Conservation (phyloP, 2,797 vertebrate species). For the Intellagama lesueurii region DNA sequence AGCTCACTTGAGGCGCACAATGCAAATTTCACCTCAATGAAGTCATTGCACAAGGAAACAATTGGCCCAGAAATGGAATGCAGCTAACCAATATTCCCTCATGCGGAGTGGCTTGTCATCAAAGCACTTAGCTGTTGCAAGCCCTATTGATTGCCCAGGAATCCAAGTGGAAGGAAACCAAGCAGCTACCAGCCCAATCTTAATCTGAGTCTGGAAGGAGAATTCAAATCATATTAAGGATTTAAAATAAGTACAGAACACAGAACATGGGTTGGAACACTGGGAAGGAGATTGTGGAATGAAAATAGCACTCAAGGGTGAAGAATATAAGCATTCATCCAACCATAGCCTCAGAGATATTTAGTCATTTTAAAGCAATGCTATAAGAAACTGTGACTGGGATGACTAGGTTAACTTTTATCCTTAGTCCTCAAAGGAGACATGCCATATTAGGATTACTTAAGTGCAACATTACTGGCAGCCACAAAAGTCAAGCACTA, state of each 20-base stretch:
- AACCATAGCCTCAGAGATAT: background rate
- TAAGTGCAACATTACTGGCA: background rate
- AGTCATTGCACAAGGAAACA: slow-evolving; percentile 21
- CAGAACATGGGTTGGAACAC: background rate
- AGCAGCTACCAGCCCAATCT: background rate
- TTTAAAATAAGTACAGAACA: background rate
- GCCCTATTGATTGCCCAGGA: background rate
- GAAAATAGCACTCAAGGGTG: background rate
- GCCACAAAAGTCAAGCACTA: background rate
- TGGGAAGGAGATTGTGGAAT: background rate
- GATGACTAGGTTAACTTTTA: background rate
- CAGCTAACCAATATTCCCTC: slow-evolving; percentile 22
- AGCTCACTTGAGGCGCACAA: background rate
- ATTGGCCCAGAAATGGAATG: slow-evolving; percentile 15
- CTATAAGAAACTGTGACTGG: background rate
- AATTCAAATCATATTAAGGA: background rate
- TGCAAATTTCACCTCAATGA: slow-evolving; percentile 28
- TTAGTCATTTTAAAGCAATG: background rate
- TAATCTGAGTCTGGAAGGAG: background rate
- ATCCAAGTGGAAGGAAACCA: slow-evolving; percentile 2
- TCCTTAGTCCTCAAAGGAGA: background rate
- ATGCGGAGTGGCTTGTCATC: background rate
- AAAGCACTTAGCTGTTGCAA: background rate
- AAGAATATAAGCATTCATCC: background rate
- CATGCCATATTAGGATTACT: background rate